phyloP scores from a whole-genome alignment of 2,797 vertebrate genomes.

The Xyrichtys novacula region DNA sequence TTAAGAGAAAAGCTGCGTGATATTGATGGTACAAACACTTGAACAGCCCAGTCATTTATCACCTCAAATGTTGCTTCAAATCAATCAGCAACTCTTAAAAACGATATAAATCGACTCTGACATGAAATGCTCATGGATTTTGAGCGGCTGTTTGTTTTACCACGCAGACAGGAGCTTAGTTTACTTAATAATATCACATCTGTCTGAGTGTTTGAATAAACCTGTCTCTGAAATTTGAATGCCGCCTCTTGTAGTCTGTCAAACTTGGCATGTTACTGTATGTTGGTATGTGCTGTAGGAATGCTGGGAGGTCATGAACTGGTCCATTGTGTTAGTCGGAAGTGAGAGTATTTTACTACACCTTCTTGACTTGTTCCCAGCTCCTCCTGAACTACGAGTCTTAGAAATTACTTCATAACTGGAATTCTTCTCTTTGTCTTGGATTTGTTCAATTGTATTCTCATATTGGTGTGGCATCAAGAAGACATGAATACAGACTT shows the following conservation, averaged over 20 bases:
- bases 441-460: slow-evolving; percentile 36
- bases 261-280: slow-evolving; percentile 2
- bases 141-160: neutral
- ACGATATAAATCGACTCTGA: neutral
- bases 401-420: slow-evolving; percentile 56
- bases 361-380: slow-evolving; percentile 25
- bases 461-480: slow-evolving; percentile 40
- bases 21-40: too few relatives aligned
- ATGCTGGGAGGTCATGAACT: slow-evolving; percentile 31
- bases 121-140: neutral
- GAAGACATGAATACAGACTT: too few relatives aligned
- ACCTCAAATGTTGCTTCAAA: neutral
- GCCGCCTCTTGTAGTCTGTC: neutral
- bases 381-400: slow-evolving; percentile 35
- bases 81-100: neutral
- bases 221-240: neutral
- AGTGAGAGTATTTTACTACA: slow-evolving; percentile 21
- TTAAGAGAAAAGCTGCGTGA: too few relatives aligned
- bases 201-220: neutral
- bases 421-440: slow-evolving; percentile 66
- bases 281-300: slow-evolving; percentile 27
- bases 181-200: neutral
- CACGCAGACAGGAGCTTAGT: neutral
- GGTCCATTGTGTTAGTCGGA: slow-evolving; percentile 13
- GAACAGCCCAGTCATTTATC: neutral